Base-by-base conservation (phyloP, 2,888 invertebrate genomes). In the Camptogramma bilineatum region DNA sequence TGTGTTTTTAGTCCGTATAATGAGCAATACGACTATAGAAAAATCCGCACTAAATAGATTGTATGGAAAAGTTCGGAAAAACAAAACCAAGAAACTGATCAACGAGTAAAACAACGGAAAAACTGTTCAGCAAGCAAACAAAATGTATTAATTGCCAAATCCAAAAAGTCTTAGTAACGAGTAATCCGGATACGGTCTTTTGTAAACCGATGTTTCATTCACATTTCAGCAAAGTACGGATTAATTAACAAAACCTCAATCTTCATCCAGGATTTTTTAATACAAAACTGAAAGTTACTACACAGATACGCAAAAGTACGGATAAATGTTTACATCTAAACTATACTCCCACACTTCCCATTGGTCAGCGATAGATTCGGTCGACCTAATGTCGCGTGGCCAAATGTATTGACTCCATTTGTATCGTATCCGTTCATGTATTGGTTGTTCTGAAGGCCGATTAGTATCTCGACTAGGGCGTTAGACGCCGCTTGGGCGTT, bases 311-410 rank as follows among this genome's bases (percentile, higher is more conserved):
- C 4, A 50, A 56, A 47, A 21, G 10, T 47, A 53, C 54, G 39
- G 28, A 53, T 52, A 10, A 21, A 31, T 54, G 31, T 52, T 39
- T 59, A 57, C 52, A 58, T 68, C 81, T 86, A 93, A 53, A 93
- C 93, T 62, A 93, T 89, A 62, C 93, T 93, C 0, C 91, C 92
- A 63, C 92, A 91, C 62, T 93, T 93, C 0, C 92, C 93, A 63
- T 93, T 92, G 8, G 88, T 91, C 46, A 93, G 66, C 0, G 92
- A 91, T 13, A 92, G 62, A 51, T 88, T 91, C 0, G 86, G 90
- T 0, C 81, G 73, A 0, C 88, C 88, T 0, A 91, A 63, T 0
- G 90, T 88, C 0, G 81, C 83, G 68, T 87, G 87, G 18, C 81
- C 78, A 66, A 83, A 87, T 0, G 79, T 74, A 21, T 85, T 87